Base-by-base conservation (phyloP, 2,113 vertebrate genomes). In the Balaeniceps rex region DNA sequence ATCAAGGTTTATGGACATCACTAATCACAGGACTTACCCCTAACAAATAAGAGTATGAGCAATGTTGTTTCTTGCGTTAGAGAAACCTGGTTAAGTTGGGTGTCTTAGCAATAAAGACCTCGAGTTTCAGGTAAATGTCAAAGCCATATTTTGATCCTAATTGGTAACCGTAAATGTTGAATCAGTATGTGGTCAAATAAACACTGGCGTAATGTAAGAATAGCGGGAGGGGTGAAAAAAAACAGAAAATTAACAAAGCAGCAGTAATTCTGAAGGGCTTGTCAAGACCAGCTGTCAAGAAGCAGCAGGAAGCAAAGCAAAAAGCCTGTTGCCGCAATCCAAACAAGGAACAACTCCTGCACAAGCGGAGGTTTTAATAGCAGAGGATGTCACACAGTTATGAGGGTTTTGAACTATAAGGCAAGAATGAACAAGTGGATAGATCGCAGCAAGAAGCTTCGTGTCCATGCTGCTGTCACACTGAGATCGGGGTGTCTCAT, bases 101-200 rank as follows among this genome's bases (percentile, higher is more conserved):
- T 36, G 44, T 23, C 85, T 90, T 29, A n/a, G 74, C 69, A 92
- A 79, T 12, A 68, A 72, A 94, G 81, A 69, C 66, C 78, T 78
- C 33, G 54, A 83, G 33, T 63, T 83, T 69, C 87, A 92, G 87
- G 87, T 89, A 82, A 94, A 95, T 87, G 52, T 85, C 87, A 91
- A 64, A 92, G 74, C 72, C 91, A 36, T 78, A 76, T 76, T 94
- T 91, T 87, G 70, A 91, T 75, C 54, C 52, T 93, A 93, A 91
- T 69, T 78, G 70, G 52, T 44, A 89, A 84, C 66, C 52, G 44
- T 68, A 91, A 92, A 52, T 33, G 81, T 57, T 76, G 88, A 92
- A 76, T 82, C 87, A 79, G 72, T 72, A 40, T 89, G 91, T 82
- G 93, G 94, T 57, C 91, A 93, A 87, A 96, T 89, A 93, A 94